These are phyloP conservation scores for Pionites leucogaster DNA, from an alignment of 2,113 vertebrate genomes.

Conservation along the genomic window DNA sequence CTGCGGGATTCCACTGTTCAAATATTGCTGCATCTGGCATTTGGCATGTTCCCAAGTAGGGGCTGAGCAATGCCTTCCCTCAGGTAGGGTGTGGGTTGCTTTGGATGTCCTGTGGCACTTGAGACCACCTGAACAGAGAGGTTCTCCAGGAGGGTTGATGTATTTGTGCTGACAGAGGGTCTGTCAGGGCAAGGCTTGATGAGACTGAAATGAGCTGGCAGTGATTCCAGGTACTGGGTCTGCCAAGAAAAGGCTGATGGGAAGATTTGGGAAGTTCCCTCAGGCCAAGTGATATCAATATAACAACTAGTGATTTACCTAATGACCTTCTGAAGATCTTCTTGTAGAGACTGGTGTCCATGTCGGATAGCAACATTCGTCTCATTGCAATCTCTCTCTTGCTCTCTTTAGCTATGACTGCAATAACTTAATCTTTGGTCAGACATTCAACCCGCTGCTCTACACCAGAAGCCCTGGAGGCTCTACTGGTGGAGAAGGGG, in stretches of 20 bases:
- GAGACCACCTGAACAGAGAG: not conserved
- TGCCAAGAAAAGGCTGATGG: not conserved
- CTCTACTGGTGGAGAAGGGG: conserved; percentile 79
- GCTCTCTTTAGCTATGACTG: conserved; percentile 71
- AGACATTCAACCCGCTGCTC: conserved; percentile 68
- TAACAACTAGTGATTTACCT: not conserved
- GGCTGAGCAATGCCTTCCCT: not conserved
- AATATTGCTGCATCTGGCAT: not conserved
- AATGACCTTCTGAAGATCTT: not conserved
- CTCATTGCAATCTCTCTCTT: not conserved
- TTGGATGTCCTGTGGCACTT: not conserved
- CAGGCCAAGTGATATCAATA: not conserved
- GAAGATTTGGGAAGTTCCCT: not conserved
- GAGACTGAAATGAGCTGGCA: not conserved
- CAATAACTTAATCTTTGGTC: conserved; percentile 76
- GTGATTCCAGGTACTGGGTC: not conserved
- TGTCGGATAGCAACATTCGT: not conserved
- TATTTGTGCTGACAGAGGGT: not conserved
- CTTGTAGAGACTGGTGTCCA: not conserved
- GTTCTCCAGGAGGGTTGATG: not conserved
- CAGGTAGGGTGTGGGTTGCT: not conserved
- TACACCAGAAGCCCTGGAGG: conserved; percentile 69
- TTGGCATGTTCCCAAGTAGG: not conserved
- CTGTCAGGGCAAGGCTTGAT: not conserved
- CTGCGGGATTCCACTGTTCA: not conserved